Conservation (phyloP, 2,797 vertebrate genomes). For the Sebastes kiyomatsui region DNA sequence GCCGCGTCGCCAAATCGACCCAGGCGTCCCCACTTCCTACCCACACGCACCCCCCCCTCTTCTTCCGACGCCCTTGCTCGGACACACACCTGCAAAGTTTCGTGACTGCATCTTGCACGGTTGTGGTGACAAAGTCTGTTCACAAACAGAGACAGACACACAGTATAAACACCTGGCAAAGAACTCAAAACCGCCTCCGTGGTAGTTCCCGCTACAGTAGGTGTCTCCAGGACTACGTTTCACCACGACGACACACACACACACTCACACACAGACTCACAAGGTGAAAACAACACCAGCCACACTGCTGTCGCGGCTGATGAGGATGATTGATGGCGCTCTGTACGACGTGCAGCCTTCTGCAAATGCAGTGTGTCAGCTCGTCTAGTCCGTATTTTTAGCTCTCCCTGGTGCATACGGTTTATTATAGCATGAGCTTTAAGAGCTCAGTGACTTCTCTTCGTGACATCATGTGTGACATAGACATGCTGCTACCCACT, state of each 20-base stretch:
- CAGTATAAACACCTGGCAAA: not conserved
- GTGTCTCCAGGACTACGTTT: not conserved
- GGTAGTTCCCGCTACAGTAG: not conserved
- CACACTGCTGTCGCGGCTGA: not conserved
- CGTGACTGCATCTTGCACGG: not conserved
- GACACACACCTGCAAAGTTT: not conserved
- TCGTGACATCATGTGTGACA: constrained; percentile 42
- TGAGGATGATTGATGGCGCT: constrained; percentile 58
- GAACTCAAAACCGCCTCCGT: not conserved
- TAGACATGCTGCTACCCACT: constrained; percentile 15
- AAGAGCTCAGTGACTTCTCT: constrained; percentile 56
- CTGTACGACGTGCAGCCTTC: constrained; percentile 51
- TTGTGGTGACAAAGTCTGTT: not conserved
- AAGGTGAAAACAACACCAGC: not conserved
- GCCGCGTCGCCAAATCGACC: not conserved
- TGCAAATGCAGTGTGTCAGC: constrained; percentile 71
- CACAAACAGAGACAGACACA: not conserved
- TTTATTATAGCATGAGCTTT: constrained; percentile 66
- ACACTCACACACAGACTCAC: not conserved
- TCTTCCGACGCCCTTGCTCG: not conserved
- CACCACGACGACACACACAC: not conserved
- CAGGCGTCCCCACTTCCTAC: not conserved
- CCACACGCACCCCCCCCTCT: not conserved
- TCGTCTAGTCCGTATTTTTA: constrained; percentile 75
- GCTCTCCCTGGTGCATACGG: constrained; percentile 60